Conservation (phyloP, 2,888 invertebrate species). For the Brenthis hecate region DNA sequence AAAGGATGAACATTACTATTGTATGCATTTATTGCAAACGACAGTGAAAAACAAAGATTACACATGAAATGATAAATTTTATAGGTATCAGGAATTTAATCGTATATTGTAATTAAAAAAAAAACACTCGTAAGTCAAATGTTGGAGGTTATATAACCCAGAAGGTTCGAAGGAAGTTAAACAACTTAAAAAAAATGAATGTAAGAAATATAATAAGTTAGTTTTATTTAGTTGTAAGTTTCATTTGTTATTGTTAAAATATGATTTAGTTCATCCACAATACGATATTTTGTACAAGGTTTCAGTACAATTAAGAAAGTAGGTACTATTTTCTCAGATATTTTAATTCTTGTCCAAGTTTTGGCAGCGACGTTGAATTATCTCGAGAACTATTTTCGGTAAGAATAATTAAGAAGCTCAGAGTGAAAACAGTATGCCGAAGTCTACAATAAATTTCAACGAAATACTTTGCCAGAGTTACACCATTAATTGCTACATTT, state of each 20-base stretch:
- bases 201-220: too few relatives aligned
- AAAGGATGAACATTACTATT: slow-evolving; percentile 23
- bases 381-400: slow-evolving; percentile 27
- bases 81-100: not conserved
- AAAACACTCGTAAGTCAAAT: too few relatives aligned
- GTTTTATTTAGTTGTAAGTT: not conserved
- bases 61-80: not conserved
- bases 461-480: slow-evolving; percentile 14
- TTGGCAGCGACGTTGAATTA: slow-evolving; percentile 28
- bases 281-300: not conserved
- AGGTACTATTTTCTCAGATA: slow-evolving; percentile 25
- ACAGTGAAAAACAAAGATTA: not conserved
- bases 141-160: too few relatives aligned
- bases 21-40: slow-evolving; percentile 11
- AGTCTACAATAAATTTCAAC: slow-evolving; percentile 8
- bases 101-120: not conserved
- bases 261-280: slow-evolving; percentile 4
- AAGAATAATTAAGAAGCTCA: slow-evolving; percentile 30
- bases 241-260: not conserved
- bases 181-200: too few relatives aligned
- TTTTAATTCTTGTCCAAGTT: slow-evolving; percentile 32
- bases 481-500: slow-evolving; percentile 12
- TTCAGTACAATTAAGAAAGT: slow-evolving; percentile 19
- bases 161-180: too few relatives aligned
- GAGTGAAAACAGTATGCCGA: slow-evolving; percentile 18